Evolutionary conservation across 2,888 invertebrate genomes (phyloP), one percentile per base, ranked within the genome.

Genomic region (Drosophila merina): DNA sequence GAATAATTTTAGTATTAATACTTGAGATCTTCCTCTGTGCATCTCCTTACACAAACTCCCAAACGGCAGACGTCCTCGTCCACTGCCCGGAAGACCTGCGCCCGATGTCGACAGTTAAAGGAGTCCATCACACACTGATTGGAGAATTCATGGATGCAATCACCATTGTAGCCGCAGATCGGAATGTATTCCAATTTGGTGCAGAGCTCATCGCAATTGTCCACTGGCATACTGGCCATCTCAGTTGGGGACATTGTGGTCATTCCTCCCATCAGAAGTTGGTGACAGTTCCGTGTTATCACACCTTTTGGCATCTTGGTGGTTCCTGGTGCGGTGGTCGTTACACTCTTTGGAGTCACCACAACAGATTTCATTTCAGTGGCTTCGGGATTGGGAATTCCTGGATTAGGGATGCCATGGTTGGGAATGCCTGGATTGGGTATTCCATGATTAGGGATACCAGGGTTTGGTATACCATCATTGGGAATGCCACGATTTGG

Each of bases 71-170:
- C 76, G 8, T 84, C 80, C 51, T 85, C 81, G 14, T 79, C 79
- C 9, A 88, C 78, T 12, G 74, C 72, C 6, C 74, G 76, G 76
- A 90, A 90, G 28, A 76, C 57, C 48, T 66, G 38, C 6, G 80
- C 73, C 6, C 89, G 86, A 60, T 90, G 88, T 26, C 76, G 69
- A 54, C 90, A 90, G 33, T 90, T 89, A 57, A 78, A 90, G 10
- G 88, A 86, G 51, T 90, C 89, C 79, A 90, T 70, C 0, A 89
- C 75, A 31, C 90, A 90, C 51, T 87, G 83, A 69, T 90, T 90
- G 72, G 90, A 74, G 40, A 90, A 90, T 59, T 89, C 88, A 8
- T 90, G 82, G 12, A 86, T 26, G 47, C 90, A 90, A 36, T 83
- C 47, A 7, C 88, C 86, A 50, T 89, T 90, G 10, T 77, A 67